Percentiles rank a stretch among this genome's conserved stretches.
These are phyloP conservation scores for Aythya fuligula DNA, from an alignment of 2,797 vertebrate species.

Conservation along the genomic window DNA sequence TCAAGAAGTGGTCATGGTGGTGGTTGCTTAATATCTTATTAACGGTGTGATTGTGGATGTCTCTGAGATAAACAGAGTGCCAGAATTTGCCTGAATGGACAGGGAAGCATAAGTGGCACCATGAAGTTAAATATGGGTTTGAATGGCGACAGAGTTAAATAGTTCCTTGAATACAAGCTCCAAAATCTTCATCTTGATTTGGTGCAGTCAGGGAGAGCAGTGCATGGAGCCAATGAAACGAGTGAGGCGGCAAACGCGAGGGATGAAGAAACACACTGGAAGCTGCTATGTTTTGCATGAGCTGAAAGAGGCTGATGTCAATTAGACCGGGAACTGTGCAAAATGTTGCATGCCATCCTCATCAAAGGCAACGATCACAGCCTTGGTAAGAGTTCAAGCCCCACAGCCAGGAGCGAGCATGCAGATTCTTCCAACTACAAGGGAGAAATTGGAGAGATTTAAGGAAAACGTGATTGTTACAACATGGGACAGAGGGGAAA, in stretches of 20 bases:
- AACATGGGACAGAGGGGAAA: not conserved
- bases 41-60: rapidly evolving
- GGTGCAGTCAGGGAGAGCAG: not conserved
- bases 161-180: not conserved
- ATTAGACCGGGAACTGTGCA: not conserved
- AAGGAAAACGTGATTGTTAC: not conserved
- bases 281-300: not conserved
- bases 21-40: rapidly evolving
- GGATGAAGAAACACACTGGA: not conserved
- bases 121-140: not conserved
- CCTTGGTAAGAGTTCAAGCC: not conserved
- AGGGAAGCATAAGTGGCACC: rapidly evolving
- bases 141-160: not conserved
- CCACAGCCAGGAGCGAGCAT: not conserved
- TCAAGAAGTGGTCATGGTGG: not conserved
- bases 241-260: not conserved
- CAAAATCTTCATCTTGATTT: not conserved
- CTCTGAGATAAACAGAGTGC: not conserved
- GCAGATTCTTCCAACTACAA: not conserved
- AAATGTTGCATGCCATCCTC: not conserved
- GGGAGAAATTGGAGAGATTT: not conserved
- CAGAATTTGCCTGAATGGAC: rapidly evolving
- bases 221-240: not conserved
- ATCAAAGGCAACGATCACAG: not conserved
- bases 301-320: not conserved